Conservation (phyloP, 2,797 vertebrate genomes). For the Enteromius fasciolatus region DNA sequence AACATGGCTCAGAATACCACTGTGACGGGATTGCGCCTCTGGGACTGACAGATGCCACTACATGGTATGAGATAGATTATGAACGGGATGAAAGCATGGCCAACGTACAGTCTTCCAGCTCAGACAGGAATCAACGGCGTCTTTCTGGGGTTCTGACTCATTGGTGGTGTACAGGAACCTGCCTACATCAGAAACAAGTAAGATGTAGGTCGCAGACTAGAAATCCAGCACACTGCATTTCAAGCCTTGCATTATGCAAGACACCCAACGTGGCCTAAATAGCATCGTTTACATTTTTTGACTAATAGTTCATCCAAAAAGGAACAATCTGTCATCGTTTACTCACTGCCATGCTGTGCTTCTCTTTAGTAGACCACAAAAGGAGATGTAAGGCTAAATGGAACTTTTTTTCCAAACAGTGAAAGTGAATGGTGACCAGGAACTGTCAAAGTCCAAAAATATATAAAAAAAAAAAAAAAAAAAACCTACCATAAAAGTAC, state of each 20-base stretch:
- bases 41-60: neutral
- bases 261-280: slow-evolving; percentile 44
- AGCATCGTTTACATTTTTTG: neutral
- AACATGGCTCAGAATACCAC: neutral
- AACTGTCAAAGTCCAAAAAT: neutral
- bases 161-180: slow-evolving; percentile 61
- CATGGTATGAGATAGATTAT: neutral
- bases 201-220: slow-evolving; percentile 68
- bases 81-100: neutral
- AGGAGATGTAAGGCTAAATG: neutral
- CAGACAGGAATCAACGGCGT: slow-evolving; percentile 45
- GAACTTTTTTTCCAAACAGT: neutral
- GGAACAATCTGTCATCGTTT: neutral
- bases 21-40: neutral
- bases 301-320: neutral
- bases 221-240: slow-evolving; percentile 54
- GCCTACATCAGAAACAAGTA: slow-evolving; percentile 65
- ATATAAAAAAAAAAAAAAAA: no score
- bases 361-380: slow-evolving; percentile 5
- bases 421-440: neutral
- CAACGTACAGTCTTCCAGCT: slow-evolving; percentile 53
- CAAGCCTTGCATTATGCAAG: slow-evolving; percentile 51
- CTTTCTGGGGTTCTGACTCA: slow-evolving; percentile 68
- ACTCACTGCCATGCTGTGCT: neutral
- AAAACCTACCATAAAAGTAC: neutral